Evolutionary conservation across 2,113 vertebrate species (phyloP), one percentile per base, ranked within the genome.

Genomic region (Sitta europaea): DNA sequence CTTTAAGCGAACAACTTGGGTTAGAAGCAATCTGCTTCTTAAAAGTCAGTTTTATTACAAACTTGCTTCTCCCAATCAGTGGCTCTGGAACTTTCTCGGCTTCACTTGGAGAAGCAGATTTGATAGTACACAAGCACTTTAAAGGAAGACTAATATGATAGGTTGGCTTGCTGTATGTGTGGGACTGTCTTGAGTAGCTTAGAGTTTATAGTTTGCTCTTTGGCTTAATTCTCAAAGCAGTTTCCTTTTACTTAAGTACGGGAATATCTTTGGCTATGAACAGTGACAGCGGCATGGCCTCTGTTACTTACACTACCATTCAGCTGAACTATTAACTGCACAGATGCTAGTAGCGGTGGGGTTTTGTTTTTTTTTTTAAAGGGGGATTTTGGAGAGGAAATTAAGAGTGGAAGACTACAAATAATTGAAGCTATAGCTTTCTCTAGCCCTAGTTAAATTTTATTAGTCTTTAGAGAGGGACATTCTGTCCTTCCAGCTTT

Each of bases 181-280:
- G 81, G 53, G 74, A 66, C 66, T 82, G 73, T 42, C 91, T 65
- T 6, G 13, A 81, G 53, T 78, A 72, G 36, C 73, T 89, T 40
- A 74, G 65, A 72, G 57, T 91, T 94, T 67, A 71, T 74, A 48
- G 77, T 87, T 89, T 79, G 70, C 73, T 82, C 14, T 94, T 95
- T 95, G 90, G 93, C 91, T 89, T 94, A 65, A 66, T 94, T 88
- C 93, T 96, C 89, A 91, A 96, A 96, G 94, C 89, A 82, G 86
- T 94, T 96, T 94, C 58, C 87, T 95, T 94, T 75, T 67, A 38
- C 65, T 84, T 21, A 90, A 82, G 50, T 92, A 67, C 0, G 4
- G 62, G 81, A 92, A 95, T 86, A 85, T 72, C 54, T 95, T 90
- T 88, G 71, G 84, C 91, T 76, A 88, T 90, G 84, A 87, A 43